phyloP scores from a whole-genome alignment of 2,797 vertebrate genomes.

The Alfaro cultratus region DNA sequence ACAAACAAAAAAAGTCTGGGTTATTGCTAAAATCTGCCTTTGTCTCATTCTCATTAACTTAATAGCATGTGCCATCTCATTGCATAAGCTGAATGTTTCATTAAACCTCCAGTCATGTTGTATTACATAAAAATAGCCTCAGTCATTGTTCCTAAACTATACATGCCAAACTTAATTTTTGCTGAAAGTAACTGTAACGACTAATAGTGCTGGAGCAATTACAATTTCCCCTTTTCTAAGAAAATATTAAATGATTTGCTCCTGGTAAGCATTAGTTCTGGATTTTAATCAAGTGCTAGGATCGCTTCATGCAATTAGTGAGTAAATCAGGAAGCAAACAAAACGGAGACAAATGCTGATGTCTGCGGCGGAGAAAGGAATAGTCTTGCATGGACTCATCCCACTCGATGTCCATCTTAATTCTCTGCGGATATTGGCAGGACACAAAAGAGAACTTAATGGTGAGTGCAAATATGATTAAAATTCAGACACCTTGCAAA shows the following conservation, averaged over 20 bases:
- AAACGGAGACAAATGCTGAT: slow-evolving; percentile 59
- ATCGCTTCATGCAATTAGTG: slow-evolving; percentile 58
- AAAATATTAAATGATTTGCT: slow-evolving; percentile 58
- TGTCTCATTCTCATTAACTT: neutral
- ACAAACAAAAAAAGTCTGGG: neutral
- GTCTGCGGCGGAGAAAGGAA: slow-evolving; percentile 47
- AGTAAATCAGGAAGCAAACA: slow-evolving; percentile 61
- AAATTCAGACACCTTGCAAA: slow-evolving; percentile 55
- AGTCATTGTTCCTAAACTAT: slow-evolving; percentile 38
- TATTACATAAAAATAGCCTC: neutral
- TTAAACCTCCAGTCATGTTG: neutral
- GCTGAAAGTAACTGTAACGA: slow-evolving; percentile 66
- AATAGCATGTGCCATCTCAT: neutral
- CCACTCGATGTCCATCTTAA: slow-evolving; percentile 45
- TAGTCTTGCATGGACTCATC: slow-evolving; percentile 59
- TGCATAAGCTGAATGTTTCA: neutral
- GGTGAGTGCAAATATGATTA: slow-evolving; percentile 45
- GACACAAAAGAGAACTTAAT: slow-evolving; percentile 34
- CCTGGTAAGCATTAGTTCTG: slow-evolving; percentile 59
- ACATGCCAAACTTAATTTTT: slow-evolving; percentile 58
- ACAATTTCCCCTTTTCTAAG: slow-evolving; percentile 52
- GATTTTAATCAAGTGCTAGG: slow-evolving; percentile 69
- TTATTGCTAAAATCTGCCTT: neutral
- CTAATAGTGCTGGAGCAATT: slow-evolving; percentile 64
- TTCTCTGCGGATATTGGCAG: slow-evolving; percentile 51